Evolutionary conservation across 2,113 vertebrate species (phyloP).

Genomic region (Brachirus orientalis): DNA sequence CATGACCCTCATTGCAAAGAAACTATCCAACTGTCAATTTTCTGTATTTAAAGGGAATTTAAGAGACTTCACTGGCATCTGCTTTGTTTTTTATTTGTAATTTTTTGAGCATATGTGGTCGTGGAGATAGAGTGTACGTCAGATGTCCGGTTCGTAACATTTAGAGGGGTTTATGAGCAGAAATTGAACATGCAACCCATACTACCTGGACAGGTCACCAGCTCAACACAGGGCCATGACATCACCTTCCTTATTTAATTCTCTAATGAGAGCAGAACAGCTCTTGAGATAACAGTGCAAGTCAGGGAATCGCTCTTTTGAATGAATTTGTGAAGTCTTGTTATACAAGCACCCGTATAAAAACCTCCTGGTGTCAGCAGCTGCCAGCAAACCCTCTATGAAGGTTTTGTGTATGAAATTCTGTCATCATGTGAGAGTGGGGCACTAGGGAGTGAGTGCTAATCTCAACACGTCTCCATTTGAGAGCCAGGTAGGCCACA

Average conservation of each 20-base stretch:
- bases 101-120: not conserved
- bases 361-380: constrained; percentile 44
- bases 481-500: constrained; percentile 55
- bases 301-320: constrained; percentile 20
- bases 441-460: constrained; percentile 39
- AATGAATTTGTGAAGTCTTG: constrained; percentile 33
- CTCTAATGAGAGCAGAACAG: constrained; percentile 18
- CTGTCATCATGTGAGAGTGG: constrained; percentile 49
- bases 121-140: too few species aligned
- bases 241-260: constrained; percentile 10
- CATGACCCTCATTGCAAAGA: constrained; percentile 58
- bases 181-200: too few species aligned
- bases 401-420: constrained; percentile 38
- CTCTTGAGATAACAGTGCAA: not conserved
- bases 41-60: constrained; percentile 41
- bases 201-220: too few species aligned
- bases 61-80: constrained; percentile 33
- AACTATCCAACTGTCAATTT: constrained; percentile 56
- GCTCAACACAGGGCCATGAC: not conserved
- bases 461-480: constrained; percentile 61
- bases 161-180: too few species aligned
- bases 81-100: constrained; percentile 17
- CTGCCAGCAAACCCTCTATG: constrained; percentile 48
- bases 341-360: constrained; percentile 33
- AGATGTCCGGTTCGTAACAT: too few species aligned